A percentile compares a stretch with the other conserved stretches of the same genome.
These are phyloP conservation scores for Aphodius granarius DNA, from an alignment of 2,888 invertebrate species.

Conservation along the genomic window DNA sequence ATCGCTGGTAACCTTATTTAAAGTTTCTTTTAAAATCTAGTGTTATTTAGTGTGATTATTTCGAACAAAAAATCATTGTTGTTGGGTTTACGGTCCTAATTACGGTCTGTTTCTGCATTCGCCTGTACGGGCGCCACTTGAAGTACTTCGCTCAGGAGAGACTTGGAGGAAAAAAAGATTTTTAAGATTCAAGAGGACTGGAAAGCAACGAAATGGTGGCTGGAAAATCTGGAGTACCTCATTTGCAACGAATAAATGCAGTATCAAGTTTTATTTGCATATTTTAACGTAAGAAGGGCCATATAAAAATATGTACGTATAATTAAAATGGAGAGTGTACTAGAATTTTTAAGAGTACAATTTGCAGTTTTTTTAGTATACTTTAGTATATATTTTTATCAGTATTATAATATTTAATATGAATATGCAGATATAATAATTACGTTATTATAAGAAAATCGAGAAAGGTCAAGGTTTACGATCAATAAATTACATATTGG, in stretches of 20 bases:
- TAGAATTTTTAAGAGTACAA: no score
- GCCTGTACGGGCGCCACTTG: background rate
- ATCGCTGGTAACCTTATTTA: no score
- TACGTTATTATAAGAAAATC: no score
- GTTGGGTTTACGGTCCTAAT: background rate
- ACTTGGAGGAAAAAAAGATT: background rate
- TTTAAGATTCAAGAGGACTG: background rate
- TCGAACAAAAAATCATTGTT: background rate
- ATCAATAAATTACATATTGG: no score
- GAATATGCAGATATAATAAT: no score
- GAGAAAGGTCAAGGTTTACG: no score
- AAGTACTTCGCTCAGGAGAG: no score
- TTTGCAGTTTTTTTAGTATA: no score
- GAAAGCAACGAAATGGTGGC: constrained; percentile 20
- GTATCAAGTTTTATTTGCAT: background rate
- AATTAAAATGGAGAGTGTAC: background rate
- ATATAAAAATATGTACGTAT: background rate
- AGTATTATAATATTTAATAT: no score
- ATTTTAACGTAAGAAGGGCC: background rate
- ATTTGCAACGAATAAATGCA: background rate
- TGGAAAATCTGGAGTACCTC: background rate
- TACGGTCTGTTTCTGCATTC: background rate
- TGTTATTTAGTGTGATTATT: no score
- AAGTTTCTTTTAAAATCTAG: no score
- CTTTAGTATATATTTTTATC: no score